Percentiles rank a stretch among this genome's conserved stretches.
Evolutionary conservation across 64 coral and sea anemone genomes (phyloP).

Genomic region (Platygyra sinensis): DNA sequence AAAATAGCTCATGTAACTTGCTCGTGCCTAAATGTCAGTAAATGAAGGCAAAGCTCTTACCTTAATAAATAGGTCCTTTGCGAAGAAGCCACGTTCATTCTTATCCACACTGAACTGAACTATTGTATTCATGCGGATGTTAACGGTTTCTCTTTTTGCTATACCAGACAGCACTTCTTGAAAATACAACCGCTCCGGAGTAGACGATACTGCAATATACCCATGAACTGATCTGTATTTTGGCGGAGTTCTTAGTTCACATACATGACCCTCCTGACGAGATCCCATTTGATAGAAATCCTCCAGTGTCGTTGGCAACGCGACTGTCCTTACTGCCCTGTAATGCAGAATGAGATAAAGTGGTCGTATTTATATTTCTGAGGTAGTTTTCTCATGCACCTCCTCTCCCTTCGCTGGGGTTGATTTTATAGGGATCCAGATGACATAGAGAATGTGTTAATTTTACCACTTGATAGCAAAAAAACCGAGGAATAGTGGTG

Average conservation of each 20-base stretch:
- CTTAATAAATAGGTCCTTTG: conserved; percentile 48
- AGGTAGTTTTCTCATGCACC: too few species aligned
- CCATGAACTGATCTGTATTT: background rate
- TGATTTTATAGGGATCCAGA: too few species aligned
- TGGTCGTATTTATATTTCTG: too few species aligned
- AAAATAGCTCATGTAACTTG: too few species aligned
- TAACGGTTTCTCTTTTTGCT: conserved; percentile 5
- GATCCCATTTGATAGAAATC: conserved; percentile 9
- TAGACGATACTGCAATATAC: background rate
- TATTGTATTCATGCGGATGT: conserved; percentile 13
- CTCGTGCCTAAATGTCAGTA: background rate
- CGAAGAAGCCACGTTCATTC: conserved; percentile 11
- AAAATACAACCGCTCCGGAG: background rate
- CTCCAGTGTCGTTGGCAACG: background rate
- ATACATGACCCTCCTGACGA: conserved; percentile 57
- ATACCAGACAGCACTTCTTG: conserved; percentile 28
- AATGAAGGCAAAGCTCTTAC: background rate
- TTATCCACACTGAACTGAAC: conserved; percentile 57
- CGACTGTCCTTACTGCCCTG: background rate
- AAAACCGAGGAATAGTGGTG: too few species aligned
- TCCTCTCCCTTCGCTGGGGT: too few species aligned
- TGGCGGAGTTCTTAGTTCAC: background rate
- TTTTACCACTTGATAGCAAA: too few species aligned
- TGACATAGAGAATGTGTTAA: too few species aligned
- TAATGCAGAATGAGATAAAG: background rate